Percentiles rank a stretch among this genome's conserved stretches.
Conservation (phyloP, 1,140 invertebrate species). For the Proales similis region DNA sequence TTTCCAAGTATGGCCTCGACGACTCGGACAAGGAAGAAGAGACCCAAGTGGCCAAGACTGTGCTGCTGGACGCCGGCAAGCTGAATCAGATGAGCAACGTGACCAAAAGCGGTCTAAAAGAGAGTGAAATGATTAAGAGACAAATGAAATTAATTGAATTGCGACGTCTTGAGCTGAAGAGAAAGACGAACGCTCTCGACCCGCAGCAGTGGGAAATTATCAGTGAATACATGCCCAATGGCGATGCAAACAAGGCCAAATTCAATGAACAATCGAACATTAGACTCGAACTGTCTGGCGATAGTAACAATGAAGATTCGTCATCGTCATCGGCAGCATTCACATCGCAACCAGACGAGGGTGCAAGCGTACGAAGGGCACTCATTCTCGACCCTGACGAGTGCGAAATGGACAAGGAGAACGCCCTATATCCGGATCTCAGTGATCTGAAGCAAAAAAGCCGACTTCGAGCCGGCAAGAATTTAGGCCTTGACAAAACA, state of each 20-base stretch:
- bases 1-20: conserved; percentile 30
- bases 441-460: too few relatives aligned
- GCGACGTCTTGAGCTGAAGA: conserved; percentile 13
- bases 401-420: too few relatives aligned
- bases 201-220: conserved; percentile 31
- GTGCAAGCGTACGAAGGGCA: too few relatives aligned
- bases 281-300: conserved; percentile 9
- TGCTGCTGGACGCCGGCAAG: background rate
- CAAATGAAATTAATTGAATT: conserved; percentile 30
- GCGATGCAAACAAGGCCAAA: conserved; percentile 7
- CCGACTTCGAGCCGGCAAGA: too few relatives aligned
- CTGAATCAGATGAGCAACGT: background rate
- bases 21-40: conserved; percentile 30
- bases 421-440: too few relatives aligned
- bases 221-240: background rate
- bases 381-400: too few relatives aligned
- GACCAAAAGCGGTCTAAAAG: background rate
- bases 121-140: conserved; percentile 24
- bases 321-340: too few relatives aligned
- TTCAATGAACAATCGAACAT: conserved; percentile 6
- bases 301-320: conserved; percentile 12
- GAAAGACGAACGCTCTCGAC: background rate
- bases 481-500: too few relatives aligned
- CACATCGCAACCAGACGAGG: too few relatives aligned
- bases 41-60: background rate